Percentiles rank a stretch among this genome's conserved stretches.
phyloP scores from a whole-genome alignment of 2,888 invertebrate genomes.

The Oscheius myriophilus region DNA sequence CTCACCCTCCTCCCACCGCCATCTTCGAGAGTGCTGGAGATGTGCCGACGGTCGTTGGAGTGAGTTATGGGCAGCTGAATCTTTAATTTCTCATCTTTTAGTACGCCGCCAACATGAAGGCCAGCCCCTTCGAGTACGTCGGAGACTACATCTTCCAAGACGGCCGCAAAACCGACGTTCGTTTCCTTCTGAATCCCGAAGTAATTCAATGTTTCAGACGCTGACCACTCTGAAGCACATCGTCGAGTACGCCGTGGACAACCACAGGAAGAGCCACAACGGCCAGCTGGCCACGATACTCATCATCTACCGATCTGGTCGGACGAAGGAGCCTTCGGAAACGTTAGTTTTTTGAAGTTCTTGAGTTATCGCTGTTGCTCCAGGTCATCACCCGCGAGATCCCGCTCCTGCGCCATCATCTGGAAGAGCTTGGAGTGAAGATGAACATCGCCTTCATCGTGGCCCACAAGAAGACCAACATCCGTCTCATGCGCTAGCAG shows the following conservation, averaged over 20 bases:
- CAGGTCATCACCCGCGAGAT: no score
- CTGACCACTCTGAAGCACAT: not conserved
- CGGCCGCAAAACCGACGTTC: constrained; percentile 9
- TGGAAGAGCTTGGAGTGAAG: no score
- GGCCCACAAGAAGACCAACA: no score
- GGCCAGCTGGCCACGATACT: constrained; percentile 34
- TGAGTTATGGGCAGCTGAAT: not conserved
- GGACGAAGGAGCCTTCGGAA: constrained; percentile 44
- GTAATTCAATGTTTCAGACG: not conserved
- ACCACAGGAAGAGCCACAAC: not conserved
- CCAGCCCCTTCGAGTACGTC: constrained; percentile 39
- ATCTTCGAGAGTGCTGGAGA: not conserved
- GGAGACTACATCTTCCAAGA: constrained; percentile 45
- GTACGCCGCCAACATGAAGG: constrained; percentile 49
- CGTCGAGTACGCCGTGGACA: not conserved
- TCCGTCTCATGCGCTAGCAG: no score
- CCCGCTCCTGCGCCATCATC: no score
- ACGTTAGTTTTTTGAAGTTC: no score
- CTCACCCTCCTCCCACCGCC: constrained; percentile 33
- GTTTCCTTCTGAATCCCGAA: not conserved
- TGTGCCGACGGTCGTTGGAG: not conserved
- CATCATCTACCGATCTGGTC: constrained; percentile 53
- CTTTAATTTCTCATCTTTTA: not conserved
- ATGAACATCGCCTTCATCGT: no score
- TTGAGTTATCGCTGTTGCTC: no score